Conservation (phyloP, 2,888 invertebrate genomes). For the Dasysyrphus tricinctus region DNA sequence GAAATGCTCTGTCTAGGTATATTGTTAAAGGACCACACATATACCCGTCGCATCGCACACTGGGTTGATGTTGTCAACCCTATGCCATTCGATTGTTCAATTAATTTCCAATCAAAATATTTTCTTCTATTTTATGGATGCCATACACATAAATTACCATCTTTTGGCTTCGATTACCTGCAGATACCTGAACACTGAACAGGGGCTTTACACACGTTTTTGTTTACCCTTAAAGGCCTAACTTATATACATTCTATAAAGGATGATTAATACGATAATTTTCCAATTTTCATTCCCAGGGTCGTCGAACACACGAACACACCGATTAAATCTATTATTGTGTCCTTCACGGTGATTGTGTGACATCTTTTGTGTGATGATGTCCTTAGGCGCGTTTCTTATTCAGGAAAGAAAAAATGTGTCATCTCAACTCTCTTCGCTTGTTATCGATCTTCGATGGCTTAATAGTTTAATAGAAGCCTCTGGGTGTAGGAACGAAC, state of each 20-base stretch:
- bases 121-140: conserved; percentile 70
- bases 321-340: conserved; percentile 28
- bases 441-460: conserved; percentile 63
- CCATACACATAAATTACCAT: conserved; percentile 65
- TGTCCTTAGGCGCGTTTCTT: conserved; percentile 66
- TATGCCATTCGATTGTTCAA: conserved; percentile 65
- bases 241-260: background rate
- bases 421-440: conserved; percentile 30
- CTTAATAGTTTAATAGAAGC: conserved; percentile 55
- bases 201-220: conserved; percentile 2
- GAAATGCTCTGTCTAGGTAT: background rate
- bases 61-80: conserved; percentile 59
- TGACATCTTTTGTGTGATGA: conserved; percentile 65
- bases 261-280: conserved; percentile 27
- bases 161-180: conserved; percentile 49
- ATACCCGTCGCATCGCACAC: conserved; percentile 28
- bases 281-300: conserved; percentile 60
- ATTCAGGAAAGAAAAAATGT: conserved; percentile 36
- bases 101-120: conserved; percentile 76
- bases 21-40: conserved; percentile 59
- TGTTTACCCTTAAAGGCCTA: conserved; percentile 4
- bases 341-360: conserved; percentile 71
- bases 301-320: conserved; percentile 18
- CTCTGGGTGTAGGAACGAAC: conserved; percentile 12
- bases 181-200: conserved; percentile 29